Conservation (phyloP, 2,888 invertebrate species). For the Mythimna lalbum region DNA sequence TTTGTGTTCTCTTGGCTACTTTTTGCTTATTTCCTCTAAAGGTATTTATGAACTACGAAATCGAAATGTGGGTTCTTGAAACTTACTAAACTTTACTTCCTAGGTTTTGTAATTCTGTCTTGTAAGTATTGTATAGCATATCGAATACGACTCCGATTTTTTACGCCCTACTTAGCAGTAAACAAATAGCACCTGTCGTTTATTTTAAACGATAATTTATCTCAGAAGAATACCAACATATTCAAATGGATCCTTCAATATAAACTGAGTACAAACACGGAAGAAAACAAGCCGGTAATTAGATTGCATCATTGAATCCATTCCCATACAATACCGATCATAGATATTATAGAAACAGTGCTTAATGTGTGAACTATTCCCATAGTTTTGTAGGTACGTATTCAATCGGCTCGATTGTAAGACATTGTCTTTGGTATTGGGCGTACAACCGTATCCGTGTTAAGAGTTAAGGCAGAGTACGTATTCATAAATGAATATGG, state of each 20-base stretch:
- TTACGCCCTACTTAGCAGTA: conserved; percentile 5
- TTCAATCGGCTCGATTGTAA: conserved; percentile 45
- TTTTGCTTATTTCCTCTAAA: not conserved
- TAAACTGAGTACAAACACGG: conserved; percentile 49
- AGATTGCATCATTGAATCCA: conserved; percentile 63
- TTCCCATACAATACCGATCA: conserved; percentile 65
- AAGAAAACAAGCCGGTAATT: conserved; percentile 57
- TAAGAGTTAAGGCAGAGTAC: conserved; percentile 28
- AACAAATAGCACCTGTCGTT: conserved; percentile 17
- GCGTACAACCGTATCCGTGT: conserved; percentile 38
- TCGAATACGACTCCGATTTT: not conserved
- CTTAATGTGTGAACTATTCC: conserved; percentile 66
- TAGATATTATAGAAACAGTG: conserved; percentile 59
- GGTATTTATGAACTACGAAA: conserved; percentile 9
- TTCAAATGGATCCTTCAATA: conserved; percentile 41
- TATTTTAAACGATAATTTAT: conserved; percentile 44
- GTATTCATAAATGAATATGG: conserved; percentile 10
- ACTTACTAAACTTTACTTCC: not conserved
- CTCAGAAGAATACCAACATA: conserved; percentile 24
- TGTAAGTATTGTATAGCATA: not conserved
- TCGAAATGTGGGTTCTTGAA: conserved; percentile 2
- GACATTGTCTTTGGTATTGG: conserved; percentile 52
- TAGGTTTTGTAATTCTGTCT: conserved; percentile 11
- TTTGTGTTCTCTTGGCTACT: not conserved
- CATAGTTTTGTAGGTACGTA: conserved; percentile 53